A percentile compares a stretch with the other conserved stretches of the same genome.
These are phyloP conservation scores for Oostethus manadensis DNA, from an alignment of 2,113 vertebrate species.

Conservation along the genomic window DNA sequence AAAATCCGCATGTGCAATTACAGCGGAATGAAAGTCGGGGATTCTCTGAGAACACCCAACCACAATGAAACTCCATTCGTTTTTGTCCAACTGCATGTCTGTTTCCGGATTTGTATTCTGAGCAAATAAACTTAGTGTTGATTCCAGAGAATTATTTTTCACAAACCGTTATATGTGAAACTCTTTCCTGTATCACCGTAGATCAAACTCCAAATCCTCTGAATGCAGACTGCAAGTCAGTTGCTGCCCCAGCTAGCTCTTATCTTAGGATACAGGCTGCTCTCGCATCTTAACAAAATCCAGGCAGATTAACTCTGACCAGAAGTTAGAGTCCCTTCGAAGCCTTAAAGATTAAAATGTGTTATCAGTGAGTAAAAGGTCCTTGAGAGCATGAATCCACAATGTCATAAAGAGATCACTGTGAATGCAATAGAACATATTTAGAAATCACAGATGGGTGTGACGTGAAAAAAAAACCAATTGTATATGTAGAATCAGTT, in stretches of 20 bases:
- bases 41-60: constrained; percentile 30
- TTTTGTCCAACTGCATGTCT: constrained; percentile 32
- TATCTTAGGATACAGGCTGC: constrained; percentile 69
- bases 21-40: constrained; percentile 52
- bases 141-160: constrained; percentile 51
- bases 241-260: constrained; percentile 50
- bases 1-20: constrained; percentile 65
- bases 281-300: constrained; percentile 59
- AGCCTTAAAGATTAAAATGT: constrained; percentile 59
- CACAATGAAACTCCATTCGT: constrained; percentile 25
- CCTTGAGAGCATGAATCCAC: constrained; percentile 37
- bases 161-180: constrained; percentile 36
- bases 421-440: constrained; percentile 47
- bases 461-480: too few relatives aligned
- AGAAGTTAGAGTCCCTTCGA: constrained; percentile 68
- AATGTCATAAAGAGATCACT: constrained; percentile 52
- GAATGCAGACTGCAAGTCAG: constrained; percentile 37
- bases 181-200: constrained; percentile 25
- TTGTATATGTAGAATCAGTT: too few relatives aligned
- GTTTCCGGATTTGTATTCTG: constrained; percentile 29
- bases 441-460: too few relatives aligned
- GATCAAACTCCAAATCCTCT: constrained; percentile 56
- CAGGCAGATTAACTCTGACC: constrained; percentile 69
- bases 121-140: constrained; percentile 44
- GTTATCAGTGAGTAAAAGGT: constrained; percentile 49